These are phyloP conservation scores for Stylophora pistillata DNA, from an alignment of 64 coral and sea anemone genomes.

Conservation along the genomic window DNA sequence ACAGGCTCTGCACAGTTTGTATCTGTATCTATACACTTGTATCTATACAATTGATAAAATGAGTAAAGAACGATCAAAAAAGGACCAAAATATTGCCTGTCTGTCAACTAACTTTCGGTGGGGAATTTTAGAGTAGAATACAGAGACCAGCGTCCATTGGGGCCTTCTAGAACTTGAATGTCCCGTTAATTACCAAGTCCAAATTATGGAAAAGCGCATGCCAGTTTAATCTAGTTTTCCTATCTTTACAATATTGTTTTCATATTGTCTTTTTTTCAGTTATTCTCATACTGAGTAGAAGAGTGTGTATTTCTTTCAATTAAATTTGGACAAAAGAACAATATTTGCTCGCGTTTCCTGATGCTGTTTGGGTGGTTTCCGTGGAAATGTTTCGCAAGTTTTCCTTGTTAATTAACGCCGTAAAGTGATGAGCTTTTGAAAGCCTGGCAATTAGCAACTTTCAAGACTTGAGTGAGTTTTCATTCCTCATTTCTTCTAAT, in stretches of 20 bases:
- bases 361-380: not conserved
- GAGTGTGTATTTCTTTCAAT: not conserved
- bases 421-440: not conserved
- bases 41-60: too few species aligned
- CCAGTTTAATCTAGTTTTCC: too few species aligned
- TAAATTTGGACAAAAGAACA: not conserved
- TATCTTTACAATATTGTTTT: not conserved
- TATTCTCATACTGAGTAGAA: not conserved
- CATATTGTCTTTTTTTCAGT: not conserved
- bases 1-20: too few species aligned
- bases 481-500: conserved; percentile 18
- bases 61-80: too few species aligned
- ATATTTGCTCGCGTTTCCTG: not conserved
- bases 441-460: not conserved
- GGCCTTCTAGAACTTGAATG: too few species aligned
- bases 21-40: too few species aligned
- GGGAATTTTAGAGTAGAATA: too few species aligned
- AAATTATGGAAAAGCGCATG: too few species aligned
- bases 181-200: too few species aligned
- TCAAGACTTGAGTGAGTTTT: not conserved
- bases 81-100: too few species aligned
- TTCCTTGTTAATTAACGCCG: not conserved
- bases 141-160: too few species aligned
- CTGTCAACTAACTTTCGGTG: too few species aligned
- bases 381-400: not conserved